phyloP scores from a whole-genome alignment of 2,113 vertebrate genomes.

The Calypte anna region DNA sequence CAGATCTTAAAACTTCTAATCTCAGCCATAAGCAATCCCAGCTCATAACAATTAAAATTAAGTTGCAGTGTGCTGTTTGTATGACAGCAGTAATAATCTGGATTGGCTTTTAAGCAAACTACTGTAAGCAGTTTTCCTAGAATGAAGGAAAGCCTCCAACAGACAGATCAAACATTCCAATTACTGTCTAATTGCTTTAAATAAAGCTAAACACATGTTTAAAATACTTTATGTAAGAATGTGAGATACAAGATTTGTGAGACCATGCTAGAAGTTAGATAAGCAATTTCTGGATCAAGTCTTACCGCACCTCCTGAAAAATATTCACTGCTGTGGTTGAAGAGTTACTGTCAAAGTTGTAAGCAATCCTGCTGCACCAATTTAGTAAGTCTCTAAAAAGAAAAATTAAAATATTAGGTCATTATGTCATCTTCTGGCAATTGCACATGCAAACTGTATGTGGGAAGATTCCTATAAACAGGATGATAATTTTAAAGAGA shows the following conservation, averaged over 20 bases:
- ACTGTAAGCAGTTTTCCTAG: background rate
- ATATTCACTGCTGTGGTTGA: slow-evolving; percentile 84
- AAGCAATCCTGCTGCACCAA: slow-evolving; percentile 92
- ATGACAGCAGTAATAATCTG: background rate
- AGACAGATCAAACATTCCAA: background rate
- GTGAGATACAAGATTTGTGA: background rate
- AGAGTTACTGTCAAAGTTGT: slow-evolving; percentile 85
- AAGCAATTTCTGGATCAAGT: background rate
- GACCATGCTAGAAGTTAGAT: background rate
- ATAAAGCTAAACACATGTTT: background rate
- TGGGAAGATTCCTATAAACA: fast-evolving
- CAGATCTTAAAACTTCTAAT: background rate
- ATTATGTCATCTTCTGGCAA: background rate
- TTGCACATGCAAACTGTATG: background rate
- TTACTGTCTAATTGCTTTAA: background rate
- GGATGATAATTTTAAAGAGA: background rate
- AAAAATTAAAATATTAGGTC: background rate
- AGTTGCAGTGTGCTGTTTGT: background rate
- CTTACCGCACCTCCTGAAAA: slow-evolving; percentile 89
- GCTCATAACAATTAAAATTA: background rate
- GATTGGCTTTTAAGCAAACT: background rate
- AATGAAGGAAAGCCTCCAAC: background rate
- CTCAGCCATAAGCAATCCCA: background rate
- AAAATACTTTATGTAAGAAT: too few species aligned
- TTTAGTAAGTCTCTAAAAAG: slow-evolving; percentile 90